Evolutionary conservation across 2,888 invertebrate genomes (phyloP), one percentile per base, ranked within the genome.

Genomic region (Troides helena): DNA sequence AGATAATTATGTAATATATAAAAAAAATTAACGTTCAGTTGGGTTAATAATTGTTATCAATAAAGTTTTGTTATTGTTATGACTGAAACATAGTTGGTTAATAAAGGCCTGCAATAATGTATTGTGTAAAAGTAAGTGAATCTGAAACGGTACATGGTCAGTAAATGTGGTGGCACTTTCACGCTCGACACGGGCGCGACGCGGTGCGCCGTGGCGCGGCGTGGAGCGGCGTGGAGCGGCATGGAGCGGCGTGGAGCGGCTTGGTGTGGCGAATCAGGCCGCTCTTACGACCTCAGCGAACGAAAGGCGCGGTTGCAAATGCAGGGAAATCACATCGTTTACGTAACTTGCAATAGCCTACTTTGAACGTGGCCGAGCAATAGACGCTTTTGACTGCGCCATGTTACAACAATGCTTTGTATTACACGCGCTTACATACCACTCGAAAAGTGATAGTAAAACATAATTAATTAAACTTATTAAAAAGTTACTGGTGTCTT

Each of bases 141-240:
- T 85, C 83, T 86, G 82, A 83, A 84, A 84, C 82, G 80, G 80
- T 83, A 80, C 76, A 78, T 81, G 82, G 85, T 79, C 70, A 61
- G n/a, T 43, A 10, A 79, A 78, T 75, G 78, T 83, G 84, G 82
- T 80, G 83, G 83, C 85, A 90, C 90, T 90, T 90, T 90, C 90
- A 88, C 90, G 81, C 82, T 86, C 85, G 69, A 18, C 69, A 74
- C 72, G 80, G 76, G 75, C 74, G 71, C 67, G 65, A 67, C 70
- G 72, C 56, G 60, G 67, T 67, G 72, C 75, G 43, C 1, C 43
- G 43, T 12, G 43, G 81, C 82, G 85, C 85, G 65, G 12, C 69
- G 74, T 72, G 80, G 76, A 74, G 70, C 67, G 65, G 68, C 71
- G 72, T 46, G 60, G 67, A 67, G 72, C 75, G 76, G 75, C 74